phyloP scores from a whole-genome alignment of 2,888 invertebrate genomes.

The Monochamus alternatus region DNA sequence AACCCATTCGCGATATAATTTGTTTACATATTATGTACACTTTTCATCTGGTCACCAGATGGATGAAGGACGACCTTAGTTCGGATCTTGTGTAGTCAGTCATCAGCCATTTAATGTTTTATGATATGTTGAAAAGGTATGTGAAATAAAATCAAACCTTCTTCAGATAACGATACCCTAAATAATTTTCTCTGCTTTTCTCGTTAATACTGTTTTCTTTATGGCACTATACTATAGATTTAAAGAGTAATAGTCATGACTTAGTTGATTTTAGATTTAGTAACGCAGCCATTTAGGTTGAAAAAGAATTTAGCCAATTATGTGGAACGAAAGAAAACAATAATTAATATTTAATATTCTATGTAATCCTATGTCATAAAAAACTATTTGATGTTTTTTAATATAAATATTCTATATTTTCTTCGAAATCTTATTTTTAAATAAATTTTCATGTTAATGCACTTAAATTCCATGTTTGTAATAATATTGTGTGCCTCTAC shows the following conservation, averaged over 20 bases:
- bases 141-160: not conserved
- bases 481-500: conserved; percentile 38
- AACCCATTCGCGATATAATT: too few relatives aligned
- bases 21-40: too few relatives aligned
- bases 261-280: conserved; percentile 50
- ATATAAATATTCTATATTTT: not conserved
- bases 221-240: conserved; percentile 52
- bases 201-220: conserved; percentile 35
- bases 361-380: conserved; percentile 35
- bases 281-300: conserved; percentile 42
- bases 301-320: conserved; percentile 44
- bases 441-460: conserved; percentile 10
- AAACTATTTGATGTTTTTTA: conserved; percentile 14
- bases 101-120: too few relatives aligned
- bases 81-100: too few relatives aligned
- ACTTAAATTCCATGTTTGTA: conserved; percentile 28
- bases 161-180: not conserved
- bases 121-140: not conserved
- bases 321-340: conserved; percentile 47
- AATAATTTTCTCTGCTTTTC: not conserved
- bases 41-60: too few relatives aligned
- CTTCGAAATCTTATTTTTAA: not conserved
- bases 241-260: conserved; percentile 39
- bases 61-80: too few relatives aligned
- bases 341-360: conserved; percentile 51